Evolutionary conservation across 2,113 vertebrate genomes (phyloP).

Genomic region (Trichechus manatus): DNA sequence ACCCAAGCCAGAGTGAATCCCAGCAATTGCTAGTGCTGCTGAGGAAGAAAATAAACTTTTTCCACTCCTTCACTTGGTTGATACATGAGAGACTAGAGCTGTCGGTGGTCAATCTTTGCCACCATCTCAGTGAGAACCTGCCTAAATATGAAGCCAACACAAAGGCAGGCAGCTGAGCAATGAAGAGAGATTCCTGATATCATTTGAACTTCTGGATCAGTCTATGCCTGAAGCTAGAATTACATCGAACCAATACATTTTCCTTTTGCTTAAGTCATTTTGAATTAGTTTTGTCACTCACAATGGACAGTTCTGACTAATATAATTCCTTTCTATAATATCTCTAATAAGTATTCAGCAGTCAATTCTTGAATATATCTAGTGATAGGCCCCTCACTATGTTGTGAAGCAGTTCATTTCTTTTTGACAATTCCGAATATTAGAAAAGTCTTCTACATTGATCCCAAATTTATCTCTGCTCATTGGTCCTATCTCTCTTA

Average conservation of each 20-base stretch:
- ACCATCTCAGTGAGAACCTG: not conserved
- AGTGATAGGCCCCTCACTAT: not conserved
- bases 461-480: not conserved
- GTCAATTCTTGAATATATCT: not conserved
- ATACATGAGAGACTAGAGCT: not conserved
- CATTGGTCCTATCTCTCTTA: not conserved
- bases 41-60: not conserved
- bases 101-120: not conserved
- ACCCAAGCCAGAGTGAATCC: not conserved
- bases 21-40: not conserved
- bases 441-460: not conserved
- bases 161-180: not conserved
- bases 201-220: not conserved
- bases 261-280: not conserved
- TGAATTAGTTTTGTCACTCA: not conserved
- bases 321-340: not conserved
- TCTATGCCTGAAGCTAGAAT: not conserved
- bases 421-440: constrained; percentile 14
- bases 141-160: not conserved
- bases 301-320: not conserved
- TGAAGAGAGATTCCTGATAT: not conserved
- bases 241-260: not conserved
- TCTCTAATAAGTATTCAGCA: not conserved
- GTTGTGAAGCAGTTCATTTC: not conserved
- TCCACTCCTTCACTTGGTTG: not conserved